Evolutionary conservation across 2,797 vertebrate species (phyloP), one percentile per base, ranked within the genome.

Genomic region (Hozukius guyotensis): DNA sequence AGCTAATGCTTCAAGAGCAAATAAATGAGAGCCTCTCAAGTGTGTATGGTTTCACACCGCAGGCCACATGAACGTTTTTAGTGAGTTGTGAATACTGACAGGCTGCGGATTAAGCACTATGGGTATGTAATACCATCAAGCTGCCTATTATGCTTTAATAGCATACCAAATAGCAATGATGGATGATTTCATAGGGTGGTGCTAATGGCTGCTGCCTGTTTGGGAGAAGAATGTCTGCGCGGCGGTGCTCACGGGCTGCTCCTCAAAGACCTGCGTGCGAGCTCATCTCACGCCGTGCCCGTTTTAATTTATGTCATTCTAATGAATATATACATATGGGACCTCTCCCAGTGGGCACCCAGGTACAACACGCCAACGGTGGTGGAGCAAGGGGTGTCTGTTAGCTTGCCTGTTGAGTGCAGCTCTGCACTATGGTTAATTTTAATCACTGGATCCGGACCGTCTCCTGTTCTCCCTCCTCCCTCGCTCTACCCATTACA

Each of bases 261-360:
- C 66, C 77, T 88, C 64, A 72, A 53, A 84, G 68, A 83, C 78
- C 49, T 3, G 59, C 31, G 53, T 82, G 64, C 57, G 46, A 60
- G 85, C 80, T 89, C 86, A 80, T 87, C 86, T 87, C 88, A 68
- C 24, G 72, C 83, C 53, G 81, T 63, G 82, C 85, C 87, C 72
- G 53, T 90, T 93, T 91, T 91, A 85, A 92, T 88, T 88, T 78
- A 73, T 89, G 90, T 93, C 92, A 86, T 69, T 80, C 69, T 91
- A 86, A 94, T 93, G 79, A 89, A 83, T 84, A 80, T 65, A 73
- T 73, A 72, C 78, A 83, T 84, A 72, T 31, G 72, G 75, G 81
- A 80, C 68, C 32, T 53, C 62, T 88, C 84, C 88, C 72, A 52
- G 67, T 8, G 77, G 86, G 72, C 14, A 11, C 42, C 77, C 81